Conservation (phyloP, 1,140 invertebrate species). For the Hestina assimilis region DNA sequence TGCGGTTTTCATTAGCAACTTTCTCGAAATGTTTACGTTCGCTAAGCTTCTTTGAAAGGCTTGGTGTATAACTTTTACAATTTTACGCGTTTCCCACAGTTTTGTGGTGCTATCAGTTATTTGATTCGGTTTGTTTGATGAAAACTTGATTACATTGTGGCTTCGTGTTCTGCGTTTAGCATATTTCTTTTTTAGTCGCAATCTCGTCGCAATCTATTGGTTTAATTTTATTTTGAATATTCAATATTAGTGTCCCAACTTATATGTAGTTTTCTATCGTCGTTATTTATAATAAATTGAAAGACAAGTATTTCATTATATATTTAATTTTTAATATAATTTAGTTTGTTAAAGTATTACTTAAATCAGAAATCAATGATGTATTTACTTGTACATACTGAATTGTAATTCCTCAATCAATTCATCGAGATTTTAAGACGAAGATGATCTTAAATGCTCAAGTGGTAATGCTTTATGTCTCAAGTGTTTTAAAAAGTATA, state of each 20-base stretch:
- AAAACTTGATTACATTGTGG: slow-evolving; percentile 24
- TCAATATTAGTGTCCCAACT: too few species aligned
- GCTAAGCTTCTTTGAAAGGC: slow-evolving; percentile 44
- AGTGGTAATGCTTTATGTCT: too few species aligned
- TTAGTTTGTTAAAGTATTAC: too few species aligned
- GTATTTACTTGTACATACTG: too few species aligned
- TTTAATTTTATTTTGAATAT: background rate
- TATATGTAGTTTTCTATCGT: too few species aligned
- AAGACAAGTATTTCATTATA: too few species aligned
- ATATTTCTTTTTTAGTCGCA: background rate
- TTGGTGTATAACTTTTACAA: slow-evolving; percentile 45
- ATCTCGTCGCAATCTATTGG: background rate
- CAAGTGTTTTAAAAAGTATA: too few species aligned
- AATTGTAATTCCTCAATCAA: too few species aligned
- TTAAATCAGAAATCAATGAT: too few species aligned
- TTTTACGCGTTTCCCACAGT: slow-evolving; percentile 43
- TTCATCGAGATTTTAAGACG: too few species aligned
- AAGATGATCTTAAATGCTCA: too few species aligned
- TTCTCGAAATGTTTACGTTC: slow-evolving; percentile 42
- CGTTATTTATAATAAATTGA: too few species aligned
- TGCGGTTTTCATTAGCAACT: slow-evolving; percentile 48
- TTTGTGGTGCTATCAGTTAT: slow-evolving; percentile 36
- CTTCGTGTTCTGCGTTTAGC: background rate
- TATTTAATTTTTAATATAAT: background rate
- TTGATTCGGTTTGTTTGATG: slow-evolving; percentile 35